These are phyloP conservation scores for Tenualosa thibaudeaui DNA, from an alignment of 2,797 vertebrate species.

Conservation along the genomic window DNA sequence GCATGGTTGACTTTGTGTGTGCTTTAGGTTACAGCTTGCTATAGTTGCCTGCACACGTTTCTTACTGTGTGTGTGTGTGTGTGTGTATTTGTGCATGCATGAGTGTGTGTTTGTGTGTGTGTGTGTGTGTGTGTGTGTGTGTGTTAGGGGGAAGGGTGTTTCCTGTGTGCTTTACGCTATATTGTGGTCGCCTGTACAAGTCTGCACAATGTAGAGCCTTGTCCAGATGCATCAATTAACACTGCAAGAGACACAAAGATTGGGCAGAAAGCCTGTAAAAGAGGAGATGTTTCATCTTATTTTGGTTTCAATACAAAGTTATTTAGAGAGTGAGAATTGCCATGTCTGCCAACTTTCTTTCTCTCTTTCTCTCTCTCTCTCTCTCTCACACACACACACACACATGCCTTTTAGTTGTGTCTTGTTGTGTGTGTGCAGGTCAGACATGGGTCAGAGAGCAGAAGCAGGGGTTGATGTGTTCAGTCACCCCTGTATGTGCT, in stretches of 20 bases:
- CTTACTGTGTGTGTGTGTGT: neutral
- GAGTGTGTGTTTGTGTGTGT: neutral
- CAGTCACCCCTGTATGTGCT: conserved; percentile 6
- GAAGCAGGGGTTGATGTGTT: neutral
- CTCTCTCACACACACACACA: neutral
- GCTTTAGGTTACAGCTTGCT: no score
- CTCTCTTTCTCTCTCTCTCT: no score
- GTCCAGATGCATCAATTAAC: neutral
- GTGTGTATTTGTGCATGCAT: neutral
- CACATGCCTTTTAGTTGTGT: no score
- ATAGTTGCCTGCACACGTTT: no score
- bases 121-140: neutral
- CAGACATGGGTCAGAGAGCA: neutral
- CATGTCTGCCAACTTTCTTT: neutral
- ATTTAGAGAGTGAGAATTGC: neutral
- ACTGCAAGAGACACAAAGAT: neutral
- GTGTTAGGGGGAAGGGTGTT: no score
- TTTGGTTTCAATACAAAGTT: neutral
- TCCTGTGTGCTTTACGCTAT: neutral
- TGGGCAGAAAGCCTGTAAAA: neutral
- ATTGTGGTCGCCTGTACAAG: neutral
- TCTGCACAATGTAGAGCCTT: neutral
- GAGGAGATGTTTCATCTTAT: neutral
- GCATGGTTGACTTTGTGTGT: neutral
- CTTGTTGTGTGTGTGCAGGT: neutral